Conservation (phyloP, 1,140 invertebrate species). For the Geopemphigus sp. region DNA sequence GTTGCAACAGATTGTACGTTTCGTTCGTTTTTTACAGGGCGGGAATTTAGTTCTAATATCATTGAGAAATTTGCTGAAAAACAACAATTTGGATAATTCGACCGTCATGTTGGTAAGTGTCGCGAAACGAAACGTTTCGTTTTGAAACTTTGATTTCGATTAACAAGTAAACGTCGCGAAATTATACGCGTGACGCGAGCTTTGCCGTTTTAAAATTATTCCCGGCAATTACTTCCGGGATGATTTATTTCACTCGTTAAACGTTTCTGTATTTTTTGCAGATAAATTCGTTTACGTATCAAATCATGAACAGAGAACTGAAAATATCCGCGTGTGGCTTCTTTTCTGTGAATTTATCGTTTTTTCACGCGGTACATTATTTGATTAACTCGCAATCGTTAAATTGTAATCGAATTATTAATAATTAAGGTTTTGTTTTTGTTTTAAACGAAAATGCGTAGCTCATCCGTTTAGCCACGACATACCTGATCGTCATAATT, state of each 20-base stretch:
- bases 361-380: slow-evolving; percentile 16
- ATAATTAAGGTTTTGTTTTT: too few relatives aligned
- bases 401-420: too few relatives aligned
- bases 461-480: slow-evolving; percentile 29
- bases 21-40: background rate
- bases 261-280: background rate
- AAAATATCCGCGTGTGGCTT: slow-evolving; percentile 22
- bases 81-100: slow-evolving; percentile 1
- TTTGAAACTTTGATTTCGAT: too few relatives aligned
- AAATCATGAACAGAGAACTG: slow-evolving; percentile 14
- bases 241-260: background rate
- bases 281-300: slow-evolving; percentile 39
- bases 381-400: background rate
- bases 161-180: background rate
- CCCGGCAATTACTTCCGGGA: too few relatives aligned
- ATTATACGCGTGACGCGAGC: too few relatives aligned
- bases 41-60: background rate
- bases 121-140: background rate
- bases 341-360: slow-evolving; percentile 33
- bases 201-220: too few relatives aligned
- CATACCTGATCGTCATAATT: slow-evolving; percentile 33
- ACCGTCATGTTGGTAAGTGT: background rate
- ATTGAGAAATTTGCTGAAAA: slow-evolving; percentile 2
- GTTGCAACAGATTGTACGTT: too few relatives aligned
- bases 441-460: background rate